A percentile compares a stretch with the other conserved stretches of the same genome.
Conservation (phyloP, 2,797 vertebrate species). For the Enteromius mattozi region DNA sequence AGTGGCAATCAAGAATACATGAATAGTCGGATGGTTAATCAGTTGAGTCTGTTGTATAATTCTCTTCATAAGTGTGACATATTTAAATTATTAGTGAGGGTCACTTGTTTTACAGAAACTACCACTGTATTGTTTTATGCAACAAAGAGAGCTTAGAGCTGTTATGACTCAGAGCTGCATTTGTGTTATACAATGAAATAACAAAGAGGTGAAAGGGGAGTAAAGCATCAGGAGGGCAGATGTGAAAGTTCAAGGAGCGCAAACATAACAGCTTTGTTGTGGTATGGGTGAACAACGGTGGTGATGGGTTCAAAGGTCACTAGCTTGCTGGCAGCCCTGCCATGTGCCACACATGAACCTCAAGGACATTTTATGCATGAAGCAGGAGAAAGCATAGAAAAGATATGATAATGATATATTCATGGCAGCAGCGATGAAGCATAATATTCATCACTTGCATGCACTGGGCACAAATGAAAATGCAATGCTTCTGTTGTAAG, state of each 20-base stretch:
- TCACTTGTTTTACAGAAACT: slow-evolving; percentile 39
- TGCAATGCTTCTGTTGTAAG: neutral
- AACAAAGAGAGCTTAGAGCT: neutral
- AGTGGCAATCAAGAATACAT: slow-evolving; percentile 53
- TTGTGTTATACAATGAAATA: slow-evolving; percentile 11
- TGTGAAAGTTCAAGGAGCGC: slow-evolving; percentile 23
- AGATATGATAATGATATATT: neutral
- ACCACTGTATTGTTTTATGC: neutral
- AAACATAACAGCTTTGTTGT: neutral
- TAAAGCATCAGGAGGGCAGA: neutral
- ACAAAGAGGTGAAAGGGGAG: neutral
- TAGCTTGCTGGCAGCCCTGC: neutral
- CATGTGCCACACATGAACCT: slow-evolving; percentile 7
- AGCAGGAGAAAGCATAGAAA: neutral
- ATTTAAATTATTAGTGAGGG: slow-evolving; percentile 35
- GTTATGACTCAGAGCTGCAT: neutral
- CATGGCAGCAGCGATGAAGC: neutral
- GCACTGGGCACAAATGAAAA: neutral
- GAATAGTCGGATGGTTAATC: slow-evolving; percentile 47
- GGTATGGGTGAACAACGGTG: neutral
- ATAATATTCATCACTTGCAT: neutral
- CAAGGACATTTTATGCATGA: neutral
- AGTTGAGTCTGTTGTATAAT: slow-evolving; percentile 38
- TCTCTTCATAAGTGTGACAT: slow-evolving; percentile 21
- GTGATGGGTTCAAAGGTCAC: slow-evolving; percentile 16